Conservation (phyloP, 2,797 vertebrate species). For the Sebastes matsubarae region DNA sequence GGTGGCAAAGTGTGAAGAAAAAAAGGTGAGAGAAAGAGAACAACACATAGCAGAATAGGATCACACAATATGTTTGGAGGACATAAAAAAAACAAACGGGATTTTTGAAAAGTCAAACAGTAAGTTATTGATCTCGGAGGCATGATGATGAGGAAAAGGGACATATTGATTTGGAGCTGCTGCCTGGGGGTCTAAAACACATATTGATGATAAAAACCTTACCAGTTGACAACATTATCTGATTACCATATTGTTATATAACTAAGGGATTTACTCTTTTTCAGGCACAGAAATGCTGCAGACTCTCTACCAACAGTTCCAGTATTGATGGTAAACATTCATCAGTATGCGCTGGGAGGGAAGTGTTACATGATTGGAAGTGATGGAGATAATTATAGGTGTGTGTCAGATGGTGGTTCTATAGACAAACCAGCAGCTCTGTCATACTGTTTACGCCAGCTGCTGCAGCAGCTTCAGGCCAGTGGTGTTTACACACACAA, state of each 20-base stretch:
- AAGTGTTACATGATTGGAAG: neutral
- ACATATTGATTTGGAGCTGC: neutral
- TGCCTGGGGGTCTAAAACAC: neutral
- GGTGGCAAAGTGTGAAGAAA: slow-evolving; percentile 13
- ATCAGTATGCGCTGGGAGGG: neutral
- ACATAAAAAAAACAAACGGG: neutral
- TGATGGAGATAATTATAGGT: slow-evolving; percentile 34
- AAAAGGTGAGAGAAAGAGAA: slow-evolving; percentile 5
- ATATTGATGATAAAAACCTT: neutral
- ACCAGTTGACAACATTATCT: neutral
- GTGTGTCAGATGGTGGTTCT: neutral
- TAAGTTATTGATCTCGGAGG: neutral
- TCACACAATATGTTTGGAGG: slow-evolving; percentile 6
- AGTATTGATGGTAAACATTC: neutral
- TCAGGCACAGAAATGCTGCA: neutral
- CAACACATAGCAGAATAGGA: neutral
- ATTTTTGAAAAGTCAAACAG: neutral
- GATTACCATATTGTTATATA: neutral
- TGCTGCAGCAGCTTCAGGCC: slow-evolving; percentile 1
- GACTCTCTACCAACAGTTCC: neutral
- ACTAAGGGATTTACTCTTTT: neutral
- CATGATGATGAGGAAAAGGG: neutral
- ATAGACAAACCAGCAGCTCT: neutral
- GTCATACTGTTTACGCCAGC: neutral
- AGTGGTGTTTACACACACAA: neutral